These are phyloP conservation scores for Antedon mediterranea DNA, from an alignment of 53 echinoderm and acorn worm genomes.

Conservation along the genomic window DNA sequence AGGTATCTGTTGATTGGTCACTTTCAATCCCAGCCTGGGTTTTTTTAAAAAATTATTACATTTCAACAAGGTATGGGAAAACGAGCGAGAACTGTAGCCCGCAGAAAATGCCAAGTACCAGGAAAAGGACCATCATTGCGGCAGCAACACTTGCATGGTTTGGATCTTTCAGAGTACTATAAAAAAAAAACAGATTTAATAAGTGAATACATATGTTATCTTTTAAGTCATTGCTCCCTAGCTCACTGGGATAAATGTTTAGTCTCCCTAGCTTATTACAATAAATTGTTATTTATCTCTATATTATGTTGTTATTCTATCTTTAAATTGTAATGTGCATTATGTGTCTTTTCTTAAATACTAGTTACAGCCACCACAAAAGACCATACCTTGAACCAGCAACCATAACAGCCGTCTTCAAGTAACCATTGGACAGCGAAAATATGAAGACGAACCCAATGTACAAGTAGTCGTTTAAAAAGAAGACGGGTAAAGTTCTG, in stretches of 20 bases:
- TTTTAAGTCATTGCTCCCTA: no score
- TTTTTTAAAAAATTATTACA: not conserved
- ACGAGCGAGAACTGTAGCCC: conserved; percentile 90
- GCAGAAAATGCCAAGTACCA: conserved; percentile 82
- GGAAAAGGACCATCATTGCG: conserved; percentile 93
- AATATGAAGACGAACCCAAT: conserved; percentile 44
- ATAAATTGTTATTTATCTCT: no score
- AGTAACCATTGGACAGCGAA: conserved; percentile 63
- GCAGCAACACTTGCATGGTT: conserved; percentile 82
- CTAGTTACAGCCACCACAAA: no score
- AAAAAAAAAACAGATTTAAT: not conserved
- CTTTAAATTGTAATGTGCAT: no score
- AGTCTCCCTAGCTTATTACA: no score
- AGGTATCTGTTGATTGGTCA: not conserved
- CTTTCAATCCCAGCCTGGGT: not conserved
- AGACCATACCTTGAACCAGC: conserved; percentile 78
- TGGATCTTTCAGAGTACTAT: conserved; percentile 42
- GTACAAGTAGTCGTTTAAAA: conserved; percentile 63
- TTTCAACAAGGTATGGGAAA: conserved; percentile 46
- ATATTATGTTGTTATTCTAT: no score
- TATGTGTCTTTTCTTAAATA: no score
- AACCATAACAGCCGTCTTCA: conserved; percentile 82
- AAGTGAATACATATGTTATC: no score
- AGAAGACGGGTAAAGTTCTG: conserved; percentile 56
- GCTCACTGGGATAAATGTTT: no score